These are phyloP conservation scores for Drosophila phalerata DNA, from an alignment of 2,888 invertebrate species.

Conservation along the genomic window DNA sequence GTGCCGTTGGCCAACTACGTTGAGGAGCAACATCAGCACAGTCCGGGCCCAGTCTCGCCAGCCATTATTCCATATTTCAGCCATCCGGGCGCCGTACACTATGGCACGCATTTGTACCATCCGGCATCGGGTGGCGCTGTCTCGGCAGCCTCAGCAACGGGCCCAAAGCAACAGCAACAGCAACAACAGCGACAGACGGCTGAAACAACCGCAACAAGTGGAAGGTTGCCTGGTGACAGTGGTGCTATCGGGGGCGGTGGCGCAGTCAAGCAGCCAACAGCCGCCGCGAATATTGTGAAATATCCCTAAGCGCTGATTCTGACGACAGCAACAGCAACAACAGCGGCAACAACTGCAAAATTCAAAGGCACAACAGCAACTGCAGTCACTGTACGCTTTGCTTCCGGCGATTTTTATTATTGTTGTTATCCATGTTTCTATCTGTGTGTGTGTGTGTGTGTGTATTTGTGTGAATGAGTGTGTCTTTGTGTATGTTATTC, in stretches of 20 bases:
- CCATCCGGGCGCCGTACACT: constrained; percentile 82
- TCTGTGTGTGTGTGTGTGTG: constrained; percentile 8
- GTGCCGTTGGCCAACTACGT: constrained; percentile 33
- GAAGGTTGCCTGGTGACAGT: constrained; percentile 59
- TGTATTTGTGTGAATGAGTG: constrained; percentile 7
- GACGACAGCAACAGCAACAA: constrained; percentile 15
- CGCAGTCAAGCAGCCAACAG: constrained; percentile 48
- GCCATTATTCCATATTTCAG: constrained; percentile 75
- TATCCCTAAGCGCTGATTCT: constrained; percentile 70
- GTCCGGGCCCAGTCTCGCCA: constrained; percentile 42
- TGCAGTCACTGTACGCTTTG: constrained; percentile 23
- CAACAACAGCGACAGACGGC: constrained; percentile 34
- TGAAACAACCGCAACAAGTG: constrained; percentile 61
- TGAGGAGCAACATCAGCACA: constrained; percentile 54
- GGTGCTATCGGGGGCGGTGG: constrained; percentile 9
- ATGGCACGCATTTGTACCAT: constrained; percentile 83
- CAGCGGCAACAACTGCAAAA: constrained; percentile 9
- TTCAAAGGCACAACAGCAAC: constrained; percentile 9
- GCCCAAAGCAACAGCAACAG: constrained; percentile 21
- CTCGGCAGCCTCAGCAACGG: constrained; percentile 34
- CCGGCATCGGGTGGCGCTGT: constrained; percentile 59
- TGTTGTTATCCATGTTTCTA: constrained; percentile 19
- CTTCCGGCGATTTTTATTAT: constrained; percentile 26
- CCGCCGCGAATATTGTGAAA: constrained; percentile 74
- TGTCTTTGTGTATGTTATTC: neutral